Base-by-base conservation (phyloP, 2,797 vertebrate species). In the Dendrocincla tyrannina region DNA sequence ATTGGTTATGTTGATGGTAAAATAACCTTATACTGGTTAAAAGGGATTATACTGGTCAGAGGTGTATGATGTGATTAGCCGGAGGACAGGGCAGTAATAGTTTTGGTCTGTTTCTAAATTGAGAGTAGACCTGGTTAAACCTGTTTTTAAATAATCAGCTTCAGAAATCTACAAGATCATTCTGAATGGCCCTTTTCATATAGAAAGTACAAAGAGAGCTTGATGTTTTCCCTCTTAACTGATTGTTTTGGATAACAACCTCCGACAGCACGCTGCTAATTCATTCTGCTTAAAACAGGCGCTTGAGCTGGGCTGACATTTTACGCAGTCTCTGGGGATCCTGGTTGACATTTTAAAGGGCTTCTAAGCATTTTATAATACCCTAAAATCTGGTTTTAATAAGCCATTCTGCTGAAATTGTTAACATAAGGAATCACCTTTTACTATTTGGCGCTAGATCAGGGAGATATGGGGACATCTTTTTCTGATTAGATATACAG, bases 331-430 rank as follows among this genome's bases (percentile, higher is more conserved):
- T 99, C 99, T 98, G 96, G 99, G 98, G 99, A 99, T 98, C 98
- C 97, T 98, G 97, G 98, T 98, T 99, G 99, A 99, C 99, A 99
- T 99, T 99, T 99, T 99, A 99, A 99, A 99, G 99, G 99, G 99
- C 99, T 99, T 99, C 99, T 99, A 99, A 99, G 99, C 99, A 98
- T 99, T 99, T 99, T 99, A 99, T 99, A 99, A 99, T 98, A 98
- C 98, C 97, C 98, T 98, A 98, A 99, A 99, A 99, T 99, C 99
- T 99, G 99, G 98, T 99, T 99, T 99, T 99, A 99, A 99, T 99
- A 99, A 99, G 98, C 98, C 98, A 98, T 98, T 98, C 96, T 97
- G 97, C 98, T 98, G 98, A 98, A 98, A 99, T 99, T 98, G 98
- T 98, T 99, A 99, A 99, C 99, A 99, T 98, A 98, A 98, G 98